phyloP scores from a whole-genome alignment of 2,797 vertebrate genomes.

The Arvicola amphibius region DNA sequence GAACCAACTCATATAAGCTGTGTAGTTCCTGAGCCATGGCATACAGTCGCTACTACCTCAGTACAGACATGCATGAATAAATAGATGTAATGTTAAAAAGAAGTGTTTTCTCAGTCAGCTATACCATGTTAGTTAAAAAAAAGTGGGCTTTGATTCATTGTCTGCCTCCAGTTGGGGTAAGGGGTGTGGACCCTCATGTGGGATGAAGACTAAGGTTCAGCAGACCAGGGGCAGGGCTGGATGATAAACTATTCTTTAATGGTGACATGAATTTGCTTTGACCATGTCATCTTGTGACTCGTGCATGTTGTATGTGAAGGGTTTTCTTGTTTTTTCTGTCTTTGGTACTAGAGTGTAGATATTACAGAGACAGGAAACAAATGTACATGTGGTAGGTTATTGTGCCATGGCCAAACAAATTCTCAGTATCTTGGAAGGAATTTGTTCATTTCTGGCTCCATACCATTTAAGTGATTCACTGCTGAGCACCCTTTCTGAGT shows the following conservation, averaged over 20 bases:
- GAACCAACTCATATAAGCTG: not conserved
- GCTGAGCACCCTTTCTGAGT: constrained; percentile 35
- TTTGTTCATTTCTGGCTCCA: constrained; percentile 47
- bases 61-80: not conserved
- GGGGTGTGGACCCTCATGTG: not conserved
- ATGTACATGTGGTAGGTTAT: not conserved
- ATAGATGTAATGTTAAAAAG: not conserved
- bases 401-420: constrained; percentile 25
- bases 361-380: constrained; percentile 27
- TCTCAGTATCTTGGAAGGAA: constrained; percentile 63
- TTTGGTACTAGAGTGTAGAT: constrained; percentile 24
- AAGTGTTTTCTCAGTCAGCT: not conserved
- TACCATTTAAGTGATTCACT: constrained; percentile 45
- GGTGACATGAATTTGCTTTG: not conserved
- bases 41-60: not conserved
- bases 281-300: not conserved
- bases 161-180: not conserved
- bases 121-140: not conserved
- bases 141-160: not conserved
- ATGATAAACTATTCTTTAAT: constrained; percentile 43
- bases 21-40: not conserved
- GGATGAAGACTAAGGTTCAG: constrained; percentile 39
- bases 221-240: not conserved
- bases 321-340: constrained; percentile 56
- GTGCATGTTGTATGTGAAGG: not conserved